Evolutionary conservation across 2,113 vertebrate species (phyloP), one percentile per base, ranked within the genome.

Genomic region (Anoura caudifer): DNA sequence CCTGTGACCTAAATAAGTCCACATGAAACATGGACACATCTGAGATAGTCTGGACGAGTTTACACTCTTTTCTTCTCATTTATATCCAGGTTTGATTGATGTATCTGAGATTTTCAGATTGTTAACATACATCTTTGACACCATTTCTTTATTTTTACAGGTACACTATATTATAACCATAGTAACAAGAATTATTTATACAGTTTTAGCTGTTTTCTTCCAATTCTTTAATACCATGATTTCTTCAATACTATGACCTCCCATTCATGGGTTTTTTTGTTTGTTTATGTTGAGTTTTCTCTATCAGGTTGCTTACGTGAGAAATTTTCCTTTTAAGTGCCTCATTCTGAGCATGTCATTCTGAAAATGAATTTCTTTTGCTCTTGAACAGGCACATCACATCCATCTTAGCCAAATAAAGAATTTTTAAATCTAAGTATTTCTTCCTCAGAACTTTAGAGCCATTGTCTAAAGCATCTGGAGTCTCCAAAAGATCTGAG

Each of bases 1-100:
- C 56, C 91, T 28, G 20, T 88, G 45, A 91, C 73, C 61, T 75
- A 92, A 94, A 86, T 73, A 95, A 93, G 36, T 86, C 69, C 22
- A 50, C 28, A 22, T 43, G 52, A 69, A 77, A 96, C 31, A 63
- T 41, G 16, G 41, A 31, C 59, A 69, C 6, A 9, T 31, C 36
- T 61, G 47, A 92, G 77, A 93, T 7, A 56, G 16, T 47, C 41
- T 24, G 8, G 19, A 38, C 22, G 14, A 72, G 17, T 79, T 87
- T 43, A 33, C 26, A 50, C 47, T 95, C 33, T 73, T 75, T 84
- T 52, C 38, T 77, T 86, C 77, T 85, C 65, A 69, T 36, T 86
- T 36, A 22, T 15, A 81, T 41, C 11, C 2, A 47, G 59, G 14
- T 76, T 81, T 80, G 41, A 81, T n/a, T 24, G 31, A 59, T 56